These are phyloP conservation scores for Anseranas semipalmata DNA, from an alignment of 2,113 vertebrate species.

Conservation along the genomic window DNA sequence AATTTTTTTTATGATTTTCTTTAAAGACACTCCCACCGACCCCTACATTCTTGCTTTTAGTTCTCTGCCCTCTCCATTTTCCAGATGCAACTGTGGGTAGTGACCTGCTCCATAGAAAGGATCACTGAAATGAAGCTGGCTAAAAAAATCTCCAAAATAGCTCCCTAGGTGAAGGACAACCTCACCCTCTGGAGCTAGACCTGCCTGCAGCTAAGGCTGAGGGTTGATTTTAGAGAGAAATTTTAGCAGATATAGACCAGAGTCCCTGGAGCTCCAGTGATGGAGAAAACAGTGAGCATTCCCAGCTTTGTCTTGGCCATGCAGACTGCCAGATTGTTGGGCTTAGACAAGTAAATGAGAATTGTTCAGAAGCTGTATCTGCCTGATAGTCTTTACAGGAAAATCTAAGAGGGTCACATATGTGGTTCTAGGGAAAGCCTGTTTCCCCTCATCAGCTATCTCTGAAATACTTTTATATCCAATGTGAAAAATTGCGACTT, in stretches of 20 bases:
- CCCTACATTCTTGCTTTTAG: background rate
- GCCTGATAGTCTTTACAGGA: background rate
- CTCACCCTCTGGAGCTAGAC: background rate
- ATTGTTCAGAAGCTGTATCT: background rate
- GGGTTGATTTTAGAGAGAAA: background rate
- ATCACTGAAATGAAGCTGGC: background rate
- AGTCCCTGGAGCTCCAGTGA: background rate
- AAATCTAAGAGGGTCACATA: background rate
- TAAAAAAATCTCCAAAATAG: background rate
- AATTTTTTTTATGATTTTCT: background rate
- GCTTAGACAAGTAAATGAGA: background rate
- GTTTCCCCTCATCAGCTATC: background rate
- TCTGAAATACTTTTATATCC: background rate
- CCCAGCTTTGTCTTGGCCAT: background rate
- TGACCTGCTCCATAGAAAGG: background rate
- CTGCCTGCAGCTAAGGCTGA: background rate
- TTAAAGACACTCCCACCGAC: background rate
- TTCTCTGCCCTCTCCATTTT: background rate
- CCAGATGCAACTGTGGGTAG: background rate
- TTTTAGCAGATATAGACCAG: background rate
- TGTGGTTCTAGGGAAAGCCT: background rate
- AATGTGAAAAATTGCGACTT: background rate
- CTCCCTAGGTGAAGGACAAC: background rate
- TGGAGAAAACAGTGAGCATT: background rate
- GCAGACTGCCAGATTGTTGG: background rate